phyloP scores from a whole-genome alignment of 2,888 invertebrate species.

The Dendrolimus houi region DNA sequence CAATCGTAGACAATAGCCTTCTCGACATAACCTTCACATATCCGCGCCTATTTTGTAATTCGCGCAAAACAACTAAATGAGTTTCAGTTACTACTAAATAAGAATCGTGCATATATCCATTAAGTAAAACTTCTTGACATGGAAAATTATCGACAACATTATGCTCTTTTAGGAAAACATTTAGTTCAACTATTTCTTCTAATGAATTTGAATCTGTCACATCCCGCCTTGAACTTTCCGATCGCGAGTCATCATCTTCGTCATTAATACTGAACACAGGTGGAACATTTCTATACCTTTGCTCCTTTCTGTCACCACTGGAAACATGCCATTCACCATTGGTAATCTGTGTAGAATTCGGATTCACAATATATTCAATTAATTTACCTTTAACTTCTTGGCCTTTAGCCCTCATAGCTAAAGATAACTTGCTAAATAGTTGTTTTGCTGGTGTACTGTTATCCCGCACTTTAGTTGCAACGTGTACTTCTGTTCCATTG shows the following conservation, averaged over 20 bases:
- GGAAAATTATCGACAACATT: constrained; percentile 91
- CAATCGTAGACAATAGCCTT: constrained; percentile 92
- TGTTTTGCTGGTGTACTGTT: constrained; percentile 77
- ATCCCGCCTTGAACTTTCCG: constrained; percentile 41
- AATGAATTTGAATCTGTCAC: constrained; percentile 77
- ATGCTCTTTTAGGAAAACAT: constrained; percentile 87
- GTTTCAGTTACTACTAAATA: constrained; percentile 90
- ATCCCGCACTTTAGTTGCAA: constrained; percentile 37
- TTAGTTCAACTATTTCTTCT: constrained; percentile 88
- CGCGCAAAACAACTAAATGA: constrained; percentile 90
- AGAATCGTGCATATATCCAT: constrained; percentile 92
- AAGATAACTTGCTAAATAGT: constrained; percentile 88
- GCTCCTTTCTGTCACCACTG: constrained; percentile 88
- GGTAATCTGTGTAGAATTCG: constrained; percentile 73
- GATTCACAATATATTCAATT: constrained; percentile 95
- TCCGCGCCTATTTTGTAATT: constrained; percentile 84
- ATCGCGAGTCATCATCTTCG: constrained; percentile 74
- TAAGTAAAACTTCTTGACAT: constrained; percentile 94
- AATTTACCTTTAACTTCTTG: constrained; percentile 94
- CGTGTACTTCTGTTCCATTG: constrained; percentile 36
- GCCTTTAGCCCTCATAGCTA: constrained; percentile 92
- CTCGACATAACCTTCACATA: constrained; percentile 91
- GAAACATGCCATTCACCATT: constrained; percentile 88
- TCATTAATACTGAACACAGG: constrained; percentile 97
- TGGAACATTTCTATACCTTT: constrained; percentile 91